These are phyloP conservation scores for Bagarius yarrelli DNA, from an alignment of 2,113 vertebrate genomes.

Conservation along the genomic window DNA sequence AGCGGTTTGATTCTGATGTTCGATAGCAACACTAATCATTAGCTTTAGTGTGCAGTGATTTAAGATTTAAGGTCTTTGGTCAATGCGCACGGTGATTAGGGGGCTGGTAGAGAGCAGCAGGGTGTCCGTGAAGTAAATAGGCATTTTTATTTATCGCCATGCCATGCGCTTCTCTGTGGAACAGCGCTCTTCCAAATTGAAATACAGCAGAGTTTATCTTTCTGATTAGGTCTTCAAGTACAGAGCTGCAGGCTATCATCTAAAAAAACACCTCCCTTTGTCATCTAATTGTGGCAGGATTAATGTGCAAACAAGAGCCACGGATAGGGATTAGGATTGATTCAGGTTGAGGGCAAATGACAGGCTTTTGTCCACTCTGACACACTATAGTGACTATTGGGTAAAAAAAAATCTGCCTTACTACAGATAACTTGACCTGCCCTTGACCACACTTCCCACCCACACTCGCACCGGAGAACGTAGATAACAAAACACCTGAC, in stretches of 20 bases:
- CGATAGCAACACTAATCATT: conserved; percentile 92
- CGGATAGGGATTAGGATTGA: conserved; percentile 81
- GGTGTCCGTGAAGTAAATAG: conserved; percentile 97
- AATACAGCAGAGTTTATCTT: conserved; percentile 99
- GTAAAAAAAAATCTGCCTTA: conserved; percentile 9
- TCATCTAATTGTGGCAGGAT: conserved; percentile 97
- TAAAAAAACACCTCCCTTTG: conserved; percentile 87
- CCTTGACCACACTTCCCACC: conserved; percentile 36
- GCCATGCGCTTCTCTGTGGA: conserved; percentile 98
- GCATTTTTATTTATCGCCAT: conserved; percentile 99
- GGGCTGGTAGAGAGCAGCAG: conserved; percentile 90
- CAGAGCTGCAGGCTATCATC: conserved; percentile 96
- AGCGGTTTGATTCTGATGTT: conserved; percentile 25
- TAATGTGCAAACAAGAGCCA: conserved; percentile 88
- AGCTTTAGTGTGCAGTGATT: conserved; percentile 89
- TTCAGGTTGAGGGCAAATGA: conserved; percentile 75
- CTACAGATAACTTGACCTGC: conserved; percentile 36
- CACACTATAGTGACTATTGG: conserved; percentile 12
- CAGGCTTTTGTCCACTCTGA: conserved; percentile 77
- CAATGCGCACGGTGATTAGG: conserved; percentile 93
- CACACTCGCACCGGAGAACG: not conserved
- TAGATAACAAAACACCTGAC: conserved; percentile 10
- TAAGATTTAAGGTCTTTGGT: conserved; percentile 96
- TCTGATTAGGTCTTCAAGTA: conserved; percentile 99
- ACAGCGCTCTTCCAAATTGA: conserved; percentile 99